Evolutionary conservation across 1,140 invertebrate species (phyloP).

Genomic region (Scylla paramamosain): DNA sequence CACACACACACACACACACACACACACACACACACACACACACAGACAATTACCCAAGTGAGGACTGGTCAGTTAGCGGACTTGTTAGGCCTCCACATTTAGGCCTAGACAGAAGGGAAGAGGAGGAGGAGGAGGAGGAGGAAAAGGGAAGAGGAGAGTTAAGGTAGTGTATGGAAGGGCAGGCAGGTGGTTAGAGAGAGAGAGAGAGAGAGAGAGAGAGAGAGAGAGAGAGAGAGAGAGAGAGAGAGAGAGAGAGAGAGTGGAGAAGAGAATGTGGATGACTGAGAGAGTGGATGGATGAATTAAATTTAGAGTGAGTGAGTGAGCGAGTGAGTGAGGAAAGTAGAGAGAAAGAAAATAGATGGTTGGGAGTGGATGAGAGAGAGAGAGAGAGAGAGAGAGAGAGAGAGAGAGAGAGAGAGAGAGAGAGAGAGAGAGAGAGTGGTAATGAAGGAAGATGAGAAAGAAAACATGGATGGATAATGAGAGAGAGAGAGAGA

Average conservation of each 20-base stretch:
- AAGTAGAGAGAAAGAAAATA: too few relatives aligned
- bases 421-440: too few relatives aligned
- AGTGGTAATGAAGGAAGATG: background rate
- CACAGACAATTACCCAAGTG: background rate
- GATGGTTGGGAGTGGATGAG: background rate
- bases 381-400: background rate
- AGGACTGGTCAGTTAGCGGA: background rate
- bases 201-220: too few relatives aligned
- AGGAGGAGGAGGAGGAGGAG: background rate
- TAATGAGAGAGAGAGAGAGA: background rate
- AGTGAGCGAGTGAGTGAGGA: too few relatives aligned
- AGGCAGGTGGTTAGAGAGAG: background rate
- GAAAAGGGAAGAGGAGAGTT: background rate
- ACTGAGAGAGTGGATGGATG: background rate
- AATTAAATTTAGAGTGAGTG: too few relatives aligned
- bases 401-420: background rate
- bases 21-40: background rate
- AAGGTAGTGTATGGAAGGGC: background rate
- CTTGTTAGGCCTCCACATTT: conserved; percentile 32
- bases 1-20: conserved; percentile 28
- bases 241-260: background rate
- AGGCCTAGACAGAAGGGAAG: background rate
- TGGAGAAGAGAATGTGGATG: too few relatives aligned
- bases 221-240: too few relatives aligned
- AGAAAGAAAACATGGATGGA: background rate